phyloP scores from a whole-genome alignment of 2,888 invertebrate genomes.

The Drosophila parthenogenetica region DNA sequence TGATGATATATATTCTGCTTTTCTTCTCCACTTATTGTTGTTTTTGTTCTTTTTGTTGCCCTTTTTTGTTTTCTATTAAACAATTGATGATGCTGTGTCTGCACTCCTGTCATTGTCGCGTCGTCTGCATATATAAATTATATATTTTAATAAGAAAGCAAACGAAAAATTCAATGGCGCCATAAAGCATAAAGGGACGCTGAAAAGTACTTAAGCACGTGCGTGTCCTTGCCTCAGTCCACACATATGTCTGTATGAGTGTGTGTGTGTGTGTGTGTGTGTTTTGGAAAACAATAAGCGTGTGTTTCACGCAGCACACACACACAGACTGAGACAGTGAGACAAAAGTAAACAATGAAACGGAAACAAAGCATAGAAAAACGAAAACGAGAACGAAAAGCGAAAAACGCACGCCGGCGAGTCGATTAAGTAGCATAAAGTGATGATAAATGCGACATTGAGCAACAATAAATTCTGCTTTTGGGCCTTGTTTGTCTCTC shows the following conservation, averaged over 20 bases:
- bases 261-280: slow-evolving; percentile 39
- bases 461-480: slow-evolving; percentile 79
- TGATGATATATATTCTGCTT: slow-evolving; percentile 29
- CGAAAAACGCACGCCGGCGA: slow-evolving; percentile 51
- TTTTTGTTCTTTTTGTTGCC: slow-evolving; percentile 22
- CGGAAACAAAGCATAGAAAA: slow-evolving; percentile 54
- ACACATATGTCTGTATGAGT: slow-evolving; percentile 28
- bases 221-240: slow-evolving; percentile 35
- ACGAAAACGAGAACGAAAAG: no score
- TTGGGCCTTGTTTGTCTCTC: slow-evolving; percentile 54
- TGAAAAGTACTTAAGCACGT: slow-evolving; percentile 76
- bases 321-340: slow-evolving; percentile 10
- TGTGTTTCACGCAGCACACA: slow-evolving; percentile 31
- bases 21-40: slow-evolving; percentile 18
- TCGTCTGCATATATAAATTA: slow-evolving; percentile 72
- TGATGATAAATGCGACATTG: slow-evolving; percentile 81
- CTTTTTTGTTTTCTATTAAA: slow-evolving; percentile 71
- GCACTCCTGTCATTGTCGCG: slow-evolving; percentile 38
- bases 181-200: slow-evolving; percentile 78
- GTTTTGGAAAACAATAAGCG: slow-evolving; percentile 70
- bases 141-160: slow-evolving; percentile 79
- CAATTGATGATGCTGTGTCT: slow-evolving; percentile 67
- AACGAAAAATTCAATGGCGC: slow-evolving; percentile 76
- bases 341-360: slow-evolving; percentile 71
- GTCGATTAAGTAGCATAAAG: slow-evolving; percentile 82